Evolutionary conservation across 2,113 vertebrate species (phyloP), one percentile per base, ranked within the genome.

Genomic region (Cavia porcellus): DNA sequence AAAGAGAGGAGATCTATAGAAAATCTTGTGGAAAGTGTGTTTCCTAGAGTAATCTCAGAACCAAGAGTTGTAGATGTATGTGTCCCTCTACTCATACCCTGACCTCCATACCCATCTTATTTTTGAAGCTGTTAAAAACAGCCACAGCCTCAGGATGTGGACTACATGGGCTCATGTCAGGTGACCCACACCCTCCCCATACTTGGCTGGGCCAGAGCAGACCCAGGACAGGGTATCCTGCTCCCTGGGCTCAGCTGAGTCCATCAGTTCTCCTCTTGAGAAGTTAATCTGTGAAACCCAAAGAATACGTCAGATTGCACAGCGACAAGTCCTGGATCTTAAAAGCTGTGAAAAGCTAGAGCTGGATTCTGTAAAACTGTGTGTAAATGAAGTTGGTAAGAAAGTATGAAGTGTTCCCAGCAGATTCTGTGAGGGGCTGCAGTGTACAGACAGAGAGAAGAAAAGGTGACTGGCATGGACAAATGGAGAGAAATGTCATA

Each of bases 1-100:
- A 35, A 35, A 68, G 22, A 22, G 61, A 30, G 22, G 47, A 64
- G 32, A n/a, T 22, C 1, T 6, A 17, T 1, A 32, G 35, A 35
- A 24, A 24, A 7, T 32, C 19, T 12, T 8, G 5, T 42, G 50
- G 47, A 55, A 86, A 42, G 38, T 2, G 14, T 32, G 30, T n/a
- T 38, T 12, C 81, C 15, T 25, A 1, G 1, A 75, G 45, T 42
- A 28, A 85, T 38, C 19, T 15, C 0, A 1, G 1, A 0, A 22
- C 62, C n/a, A 28, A 22, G 15, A 45, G 38, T 45, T 68, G 50
- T 11, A 15, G 30, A 42, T 22, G 24, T 8, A 32, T 1, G 14
- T 30, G 38, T 79, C 22, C 19, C 47, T 57, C 45, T 50, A 20
- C 52, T 70, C 79, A 47, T 24, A n/a, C 42, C 61, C 74, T 59